Evolutionary conservation across 1,140 invertebrate genomes (phyloP).

Genomic region (Triops longicaudatus): DNA sequence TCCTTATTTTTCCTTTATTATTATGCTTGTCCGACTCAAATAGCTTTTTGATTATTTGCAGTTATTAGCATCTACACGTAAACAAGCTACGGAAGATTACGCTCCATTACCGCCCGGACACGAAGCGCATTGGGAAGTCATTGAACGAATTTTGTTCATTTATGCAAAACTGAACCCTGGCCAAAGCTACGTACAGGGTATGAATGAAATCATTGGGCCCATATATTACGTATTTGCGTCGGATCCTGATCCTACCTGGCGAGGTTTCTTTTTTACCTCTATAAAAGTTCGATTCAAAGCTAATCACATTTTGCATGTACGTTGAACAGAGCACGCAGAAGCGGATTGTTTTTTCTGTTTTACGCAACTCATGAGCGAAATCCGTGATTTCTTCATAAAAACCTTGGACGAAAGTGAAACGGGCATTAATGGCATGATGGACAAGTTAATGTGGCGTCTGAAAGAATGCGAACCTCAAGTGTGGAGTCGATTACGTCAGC

Average conservation of each 20-base stretch:
- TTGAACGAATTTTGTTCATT: conserved; percentile 91
- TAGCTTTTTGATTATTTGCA: conserved; percentile 17
- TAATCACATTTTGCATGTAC: background rate
- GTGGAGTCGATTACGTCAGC: conserved; percentile 62
- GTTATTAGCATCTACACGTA: conserved; percentile 38
- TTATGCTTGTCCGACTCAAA: conserved; percentile 16
- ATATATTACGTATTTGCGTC: conserved; percentile 95
- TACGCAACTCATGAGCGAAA: conserved; percentile 93
- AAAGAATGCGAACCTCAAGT: conserved; percentile 66
- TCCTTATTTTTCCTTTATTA: conserved; percentile 18
- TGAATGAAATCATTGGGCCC: conserved; percentile 98
- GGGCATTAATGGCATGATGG: conserved; percentile 81
- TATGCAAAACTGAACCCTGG: conserved; percentile 98
- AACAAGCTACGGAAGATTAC: conserved; percentile 66
- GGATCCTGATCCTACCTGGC: conserved; percentile 69
- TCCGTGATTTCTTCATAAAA: conserved; percentile 95
- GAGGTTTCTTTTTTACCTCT: conserved; percentile 49
- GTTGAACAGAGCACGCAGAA: conserved; percentile 73
- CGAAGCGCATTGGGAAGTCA: conserved; percentile 93
- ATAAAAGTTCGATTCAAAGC: conserved; percentile 15
- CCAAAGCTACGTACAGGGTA: conserved; percentile 95
- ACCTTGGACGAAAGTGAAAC: conserved; percentile 85
- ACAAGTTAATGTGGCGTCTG: conserved; percentile 61
- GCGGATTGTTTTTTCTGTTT: conserved; percentile 97
- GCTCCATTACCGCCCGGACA: conserved; percentile 67